Evolutionary conservation across 2,888 invertebrate species (phyloP), one percentile per base, ranked within the genome.

Genomic region (Tenthredo livida): DNA sequence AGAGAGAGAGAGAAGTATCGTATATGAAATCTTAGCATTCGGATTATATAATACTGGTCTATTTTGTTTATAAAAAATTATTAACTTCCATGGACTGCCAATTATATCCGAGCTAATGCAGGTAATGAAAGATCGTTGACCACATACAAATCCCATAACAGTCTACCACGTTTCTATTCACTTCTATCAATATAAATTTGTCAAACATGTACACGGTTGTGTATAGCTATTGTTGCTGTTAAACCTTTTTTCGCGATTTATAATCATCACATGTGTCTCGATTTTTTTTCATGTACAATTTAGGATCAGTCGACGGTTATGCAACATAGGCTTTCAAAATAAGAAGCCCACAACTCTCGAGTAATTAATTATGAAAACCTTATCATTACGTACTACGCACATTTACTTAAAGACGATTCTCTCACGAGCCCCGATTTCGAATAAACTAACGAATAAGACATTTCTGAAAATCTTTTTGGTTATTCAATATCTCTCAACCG

Each of bases 71-170:
- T 12, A 67, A 5, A 33, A 33, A 33, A 33, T 67, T 33, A 33
- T 33, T 29, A 67, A 33, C 33, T 33, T 17, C 33, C 25, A 33
- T 43, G 3, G n/a, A n/a, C 9, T 40, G 29, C 43, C 10, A 29
- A 21, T 17, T 29, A 54, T 29, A 33, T 33, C 7, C 15, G 9
- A 25, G 47, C 25, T 77, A 0, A 7, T 10, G 29, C 15, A 77
- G 77, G 17, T 50, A 54, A 75, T 47, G 77, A 33, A 33, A 77
- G 50, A n/a, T 47, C 50, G n/a, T 33, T 29, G 25, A 33, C 77
- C 50, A 77, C 40, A 12, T 2, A 21, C 43, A 73, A 21, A 73
- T 21, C 21, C 43, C 43, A 25, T 25, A 47, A 73, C 21, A 15
- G 15, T 73, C 40, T 17, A 40, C 0, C 17, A n/a, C 17, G 17